Conservation (phyloP, 2,797 vertebrate genomes). For the Peromyscus eremicus region DNA sequence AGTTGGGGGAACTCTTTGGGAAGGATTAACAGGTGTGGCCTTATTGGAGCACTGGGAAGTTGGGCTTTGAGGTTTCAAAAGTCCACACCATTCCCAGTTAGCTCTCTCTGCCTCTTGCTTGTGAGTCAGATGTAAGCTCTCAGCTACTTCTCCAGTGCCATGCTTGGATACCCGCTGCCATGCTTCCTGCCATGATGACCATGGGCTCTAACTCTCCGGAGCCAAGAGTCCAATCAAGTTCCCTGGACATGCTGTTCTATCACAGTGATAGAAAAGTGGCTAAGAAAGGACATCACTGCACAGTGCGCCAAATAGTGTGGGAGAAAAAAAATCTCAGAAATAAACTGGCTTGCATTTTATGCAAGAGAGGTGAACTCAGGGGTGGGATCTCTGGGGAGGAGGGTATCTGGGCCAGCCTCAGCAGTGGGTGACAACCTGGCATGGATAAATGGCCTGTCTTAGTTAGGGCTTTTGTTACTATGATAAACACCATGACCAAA, state of each 20-base stretch:
- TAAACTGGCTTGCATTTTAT: no score
- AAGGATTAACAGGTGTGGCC: no score
- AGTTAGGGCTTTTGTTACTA: background rate
- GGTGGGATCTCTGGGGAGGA: accelerated
- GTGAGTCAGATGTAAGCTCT: background rate
- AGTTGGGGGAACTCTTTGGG: background rate
- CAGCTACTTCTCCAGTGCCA: background rate
- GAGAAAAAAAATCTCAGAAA: background rate
- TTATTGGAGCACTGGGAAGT: background rate
- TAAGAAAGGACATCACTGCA: background rate
- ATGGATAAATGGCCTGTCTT: background rate
- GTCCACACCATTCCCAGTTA: background rate
- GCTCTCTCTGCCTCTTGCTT: background rate
- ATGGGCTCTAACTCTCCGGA: background rate
- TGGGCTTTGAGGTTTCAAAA: background rate
- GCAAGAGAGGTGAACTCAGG: background rate
- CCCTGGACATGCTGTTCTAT: background rate
- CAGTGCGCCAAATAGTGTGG: background rate
- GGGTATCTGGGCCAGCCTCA: background rate
- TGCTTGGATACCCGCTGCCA: background rate
- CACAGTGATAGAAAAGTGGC: background rate
- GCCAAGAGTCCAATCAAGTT: background rate
- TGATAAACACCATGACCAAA: background rate
- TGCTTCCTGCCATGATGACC: background rate
- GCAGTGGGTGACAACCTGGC: accelerated